Evolutionary conservation across 2,113 vertebrate genomes (phyloP), one percentile per base, ranked within the genome.

Genomic region (Megaceryle torquata): DNA sequence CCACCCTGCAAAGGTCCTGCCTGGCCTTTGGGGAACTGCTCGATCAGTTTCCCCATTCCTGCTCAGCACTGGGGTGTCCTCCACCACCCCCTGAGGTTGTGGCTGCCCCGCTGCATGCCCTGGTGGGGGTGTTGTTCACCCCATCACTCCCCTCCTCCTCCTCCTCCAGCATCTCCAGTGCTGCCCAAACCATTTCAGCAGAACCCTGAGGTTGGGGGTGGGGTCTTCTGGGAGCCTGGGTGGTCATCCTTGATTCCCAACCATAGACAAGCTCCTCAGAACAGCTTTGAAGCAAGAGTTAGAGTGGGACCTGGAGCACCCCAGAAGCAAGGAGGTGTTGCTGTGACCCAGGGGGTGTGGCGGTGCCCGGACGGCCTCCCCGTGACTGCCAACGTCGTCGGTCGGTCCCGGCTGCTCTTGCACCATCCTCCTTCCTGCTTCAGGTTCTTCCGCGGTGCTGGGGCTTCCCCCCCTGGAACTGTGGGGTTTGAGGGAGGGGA

Each of bases 361-460:
- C 35, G 3, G 35, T 67, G 78, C 28, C 65, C 2, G 7, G 19
- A 13, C 2, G 10, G 41, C 68, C 13, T 15, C 72, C 83, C 72
- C 25, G 4, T 50, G 48, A 60, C 53, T 1, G 4, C 5, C 2
- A 56, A 57, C 67, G 6, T 80, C 67, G 6, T 80, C 7, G 61
- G 26, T 56, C 15, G 53, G 29, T 29, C 53, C 74, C 51, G 11
- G 65, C 3, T 1, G 41, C 22, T 91, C 79, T 84, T 91, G 50
- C 88, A 53, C 83, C 88, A 64, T 69, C 61, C 43, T 88, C 29
- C 68, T 94, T 88, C 88, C 92, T 94, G 74, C 72, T 21, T 53
- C 1, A 17, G 59, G 20, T 18, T 51, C 79, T 88, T 88, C 78
- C 35, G 29, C 2, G 5, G 35, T 39, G 24, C 37, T 8, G 78